Conservation (phyloP, 2,113 vertebrate genomes). For the Odocoileus hemionus region DNA sequence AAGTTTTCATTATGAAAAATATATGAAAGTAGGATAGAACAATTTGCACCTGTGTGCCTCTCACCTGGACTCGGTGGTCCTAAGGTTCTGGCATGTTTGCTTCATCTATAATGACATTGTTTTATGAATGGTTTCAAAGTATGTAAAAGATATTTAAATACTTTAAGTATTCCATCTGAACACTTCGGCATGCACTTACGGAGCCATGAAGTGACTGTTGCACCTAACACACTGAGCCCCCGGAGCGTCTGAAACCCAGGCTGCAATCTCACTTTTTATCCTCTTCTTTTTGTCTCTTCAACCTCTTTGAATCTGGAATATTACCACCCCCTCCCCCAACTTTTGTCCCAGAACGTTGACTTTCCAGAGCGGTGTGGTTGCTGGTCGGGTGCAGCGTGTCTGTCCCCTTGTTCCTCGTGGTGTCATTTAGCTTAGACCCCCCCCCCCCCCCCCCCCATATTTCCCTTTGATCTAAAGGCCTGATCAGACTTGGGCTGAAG, state of each 20-base stretch:
- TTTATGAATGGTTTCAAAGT: neutral
- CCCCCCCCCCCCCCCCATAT: rapidly evolving
- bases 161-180: neutral
- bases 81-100: neutral
- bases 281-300: neutral
- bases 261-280: neutral
- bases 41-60: too few species aligned
- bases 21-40: neutral
- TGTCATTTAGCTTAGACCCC: neutral
- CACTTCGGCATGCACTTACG: neutral
- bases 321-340: rapidly evolving
- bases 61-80: neutral
- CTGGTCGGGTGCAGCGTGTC: neutral
- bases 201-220: neutral
- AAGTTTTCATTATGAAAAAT: neutral
- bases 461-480: neutral
- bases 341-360: rapidly evolving
- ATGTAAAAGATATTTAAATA: neutral
- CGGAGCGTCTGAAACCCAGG: neutral
- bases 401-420: neutral
- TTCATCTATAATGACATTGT: neutral
- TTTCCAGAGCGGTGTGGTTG: neutral
- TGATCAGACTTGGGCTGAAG: neutral
- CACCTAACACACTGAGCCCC: too few species aligned
- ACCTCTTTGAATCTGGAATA: neutral